A percentile compares a stretch with the other conserved stretches of the same genome.
Conservation (phyloP, 2,888 invertebrate species). For the Protula sp. region DNA sequence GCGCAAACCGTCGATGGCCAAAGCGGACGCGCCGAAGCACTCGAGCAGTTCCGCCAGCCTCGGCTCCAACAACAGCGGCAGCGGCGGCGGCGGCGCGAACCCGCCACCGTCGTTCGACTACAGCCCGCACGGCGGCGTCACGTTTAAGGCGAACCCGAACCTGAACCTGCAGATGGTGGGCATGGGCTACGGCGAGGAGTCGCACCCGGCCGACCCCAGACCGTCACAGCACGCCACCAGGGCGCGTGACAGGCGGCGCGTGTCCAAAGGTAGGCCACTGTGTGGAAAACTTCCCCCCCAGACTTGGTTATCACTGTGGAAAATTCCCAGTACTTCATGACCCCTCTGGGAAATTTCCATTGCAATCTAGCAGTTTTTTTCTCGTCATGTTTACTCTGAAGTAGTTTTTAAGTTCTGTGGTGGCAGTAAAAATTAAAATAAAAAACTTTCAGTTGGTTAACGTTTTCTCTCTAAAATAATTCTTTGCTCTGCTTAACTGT, state of each 20-base stretch:
- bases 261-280: conserved; percentile 32
- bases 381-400: too few species aligned
- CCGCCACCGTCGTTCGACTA: background rate
- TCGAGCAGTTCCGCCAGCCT: background rate
- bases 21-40: background rate
- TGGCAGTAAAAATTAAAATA: too few species aligned
- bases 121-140: conserved; percentile 35
- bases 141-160: conserved; percentile 44
- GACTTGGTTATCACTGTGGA: too few species aligned
- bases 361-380: too few species aligned
- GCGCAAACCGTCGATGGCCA: conserved; percentile 1
- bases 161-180: conserved; percentile 49
- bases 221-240: conserved; percentile 21
- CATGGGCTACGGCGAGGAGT: conserved; percentile 42
- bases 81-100: too few species aligned
- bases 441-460: too few species aligned
- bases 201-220: conserved; percentile 14
- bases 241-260: conserved; percentile 26
- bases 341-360: too few species aligned
- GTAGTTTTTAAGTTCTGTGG: too few species aligned
- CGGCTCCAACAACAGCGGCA: background rate
- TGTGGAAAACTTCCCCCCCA: too few species aligned
- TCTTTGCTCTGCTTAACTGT: too few species aligned
- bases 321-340: too few species aligned
- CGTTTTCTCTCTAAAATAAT: too few species aligned